phyloP scores from a whole-genome alignment of 2,888 invertebrate genomes.

The Gymnoscelis rufifasciata region DNA sequence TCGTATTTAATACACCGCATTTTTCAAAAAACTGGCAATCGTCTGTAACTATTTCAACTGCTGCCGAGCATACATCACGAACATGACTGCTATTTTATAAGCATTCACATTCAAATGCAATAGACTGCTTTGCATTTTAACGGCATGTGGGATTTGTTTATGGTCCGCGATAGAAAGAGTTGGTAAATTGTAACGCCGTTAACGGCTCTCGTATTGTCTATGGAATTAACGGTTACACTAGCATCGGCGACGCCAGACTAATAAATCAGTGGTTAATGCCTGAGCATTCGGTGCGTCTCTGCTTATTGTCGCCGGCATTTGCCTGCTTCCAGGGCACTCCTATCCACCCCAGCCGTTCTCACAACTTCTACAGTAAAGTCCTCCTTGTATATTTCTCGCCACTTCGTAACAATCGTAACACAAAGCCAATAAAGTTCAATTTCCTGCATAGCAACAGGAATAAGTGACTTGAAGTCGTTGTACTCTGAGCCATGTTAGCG shows the following conservation, averaged over 20 bases:
- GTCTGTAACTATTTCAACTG: slow-evolving; percentile 20
- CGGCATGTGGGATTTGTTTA: slow-evolving; percentile 42
- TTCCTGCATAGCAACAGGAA: slow-evolving; percentile 19
- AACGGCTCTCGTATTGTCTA: slow-evolving; percentile 57
- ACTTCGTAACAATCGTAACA: slow-evolving; percentile 1
- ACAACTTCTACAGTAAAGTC: background rate
- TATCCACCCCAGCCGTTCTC: slow-evolving; percentile 15
- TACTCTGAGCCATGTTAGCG: slow-evolving; percentile 1
- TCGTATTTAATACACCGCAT: slow-evolving; percentile 23
- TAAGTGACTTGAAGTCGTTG: slow-evolving; percentile 13
- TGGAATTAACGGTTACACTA: slow-evolving; percentile 53
- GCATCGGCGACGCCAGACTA: slow-evolving; percentile 64
- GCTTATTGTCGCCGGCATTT: slow-evolving; percentile 52
- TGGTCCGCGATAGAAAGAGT: slow-evolving; percentile 34
- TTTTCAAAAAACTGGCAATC: slow-evolving; percentile 15
- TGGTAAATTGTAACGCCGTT: slow-evolving; percentile 34
- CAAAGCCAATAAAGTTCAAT: slow-evolving; percentile 2
- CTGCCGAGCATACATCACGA: slow-evolving; percentile 14
- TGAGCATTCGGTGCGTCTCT: slow-evolving; percentile 69
- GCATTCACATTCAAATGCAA: slow-evolving; percentile 52
- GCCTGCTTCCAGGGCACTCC: slow-evolving; percentile 38
- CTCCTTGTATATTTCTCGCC: background rate
- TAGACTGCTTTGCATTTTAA: slow-evolving; percentile 54
- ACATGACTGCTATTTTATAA: slow-evolving; percentile 20
- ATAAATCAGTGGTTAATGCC: slow-evolving; percentile 75